These are phyloP conservation scores for Phengaris alcon DNA, from an alignment of 2,888 invertebrate genomes.

Conservation along the genomic window DNA sequence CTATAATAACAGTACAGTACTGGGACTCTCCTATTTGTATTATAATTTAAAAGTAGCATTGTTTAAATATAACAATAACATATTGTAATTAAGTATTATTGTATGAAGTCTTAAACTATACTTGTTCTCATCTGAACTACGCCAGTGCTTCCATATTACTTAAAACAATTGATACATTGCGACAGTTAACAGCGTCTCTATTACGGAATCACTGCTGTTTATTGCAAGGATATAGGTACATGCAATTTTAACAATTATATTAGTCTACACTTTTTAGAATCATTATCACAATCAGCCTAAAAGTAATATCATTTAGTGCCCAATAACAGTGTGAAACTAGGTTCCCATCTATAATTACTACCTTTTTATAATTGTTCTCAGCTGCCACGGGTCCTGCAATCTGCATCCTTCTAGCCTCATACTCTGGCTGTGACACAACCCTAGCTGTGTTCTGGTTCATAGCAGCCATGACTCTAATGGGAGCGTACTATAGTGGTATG, in stretches of 20 bases:
- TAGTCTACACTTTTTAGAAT: no score
- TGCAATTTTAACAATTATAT: no score
- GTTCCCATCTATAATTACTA: background rate
- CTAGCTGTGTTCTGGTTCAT: constrained; percentile 80
- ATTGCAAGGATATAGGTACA: background rate
- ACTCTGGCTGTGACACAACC: constrained; percentile 81
- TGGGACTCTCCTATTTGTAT: no score
- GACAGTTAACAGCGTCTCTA: background rate
- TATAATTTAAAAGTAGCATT: background rate
- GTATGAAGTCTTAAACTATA: background rate
- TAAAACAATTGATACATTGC: background rate
- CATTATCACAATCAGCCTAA: no score
- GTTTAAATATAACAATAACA: background rate
- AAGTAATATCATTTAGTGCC: no score
- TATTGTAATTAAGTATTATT: no score
- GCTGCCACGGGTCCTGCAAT: constrained; percentile 81
- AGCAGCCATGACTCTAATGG: constrained; percentile 84
- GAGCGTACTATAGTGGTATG: constrained; percentile 84
- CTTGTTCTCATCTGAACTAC: no score
- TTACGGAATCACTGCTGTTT: background rate
- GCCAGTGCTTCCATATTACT: background rate
- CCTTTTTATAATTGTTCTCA: constrained; percentile 45
- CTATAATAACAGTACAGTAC: no score
- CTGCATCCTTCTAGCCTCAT: constrained; percentile 44
- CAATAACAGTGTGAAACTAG: no score